Conservation (phyloP, 2,797 vertebrate species). For the Spinibarbus caldwelli region DNA sequence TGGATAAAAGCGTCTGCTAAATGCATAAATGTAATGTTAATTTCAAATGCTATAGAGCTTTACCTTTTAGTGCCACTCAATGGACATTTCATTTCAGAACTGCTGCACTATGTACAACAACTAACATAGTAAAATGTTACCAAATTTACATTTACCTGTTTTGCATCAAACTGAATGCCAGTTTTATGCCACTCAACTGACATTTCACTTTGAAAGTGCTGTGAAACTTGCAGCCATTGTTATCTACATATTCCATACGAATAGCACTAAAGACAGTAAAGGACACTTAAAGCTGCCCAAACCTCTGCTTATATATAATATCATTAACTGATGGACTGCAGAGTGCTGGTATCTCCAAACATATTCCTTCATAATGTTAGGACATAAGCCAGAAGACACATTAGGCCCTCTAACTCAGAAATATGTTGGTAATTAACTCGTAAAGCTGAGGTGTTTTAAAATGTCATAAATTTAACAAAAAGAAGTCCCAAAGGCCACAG, state of each 20-base stretch:
- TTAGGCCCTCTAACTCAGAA: constrained; percentile 53
- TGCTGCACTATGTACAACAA: neutral
- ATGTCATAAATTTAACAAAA: constrained; percentile 51
- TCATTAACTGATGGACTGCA: constrained; percentile 34
- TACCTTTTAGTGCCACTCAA: neutral
- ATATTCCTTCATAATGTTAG: constrained; percentile 37
- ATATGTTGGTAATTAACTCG: constrained; percentile 57
- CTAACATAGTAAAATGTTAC: neutral
- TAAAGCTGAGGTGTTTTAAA: constrained; percentile 57
- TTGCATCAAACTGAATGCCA: neutral
- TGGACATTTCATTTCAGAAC: neutral
- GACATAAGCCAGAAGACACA: constrained; percentile 57
- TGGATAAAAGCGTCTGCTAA: too few relatives aligned
- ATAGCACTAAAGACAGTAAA: neutral
- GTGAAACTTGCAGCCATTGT: neutral
- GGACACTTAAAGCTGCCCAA: neutral
- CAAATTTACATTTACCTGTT: neutral
- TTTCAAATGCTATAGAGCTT: neutral
- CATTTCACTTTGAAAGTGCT: neutral
- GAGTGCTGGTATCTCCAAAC: constrained; percentile 17
- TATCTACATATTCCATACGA: neutral
- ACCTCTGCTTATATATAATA: constrained; percentile 2
- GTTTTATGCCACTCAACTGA: neutral
- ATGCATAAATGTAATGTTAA: too few relatives aligned
- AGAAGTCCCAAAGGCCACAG: constrained; percentile 17